Evolutionary conservation across 2,797 vertebrate genomes (phyloP).

Genomic region (Chloroceryle amazona): DNA sequence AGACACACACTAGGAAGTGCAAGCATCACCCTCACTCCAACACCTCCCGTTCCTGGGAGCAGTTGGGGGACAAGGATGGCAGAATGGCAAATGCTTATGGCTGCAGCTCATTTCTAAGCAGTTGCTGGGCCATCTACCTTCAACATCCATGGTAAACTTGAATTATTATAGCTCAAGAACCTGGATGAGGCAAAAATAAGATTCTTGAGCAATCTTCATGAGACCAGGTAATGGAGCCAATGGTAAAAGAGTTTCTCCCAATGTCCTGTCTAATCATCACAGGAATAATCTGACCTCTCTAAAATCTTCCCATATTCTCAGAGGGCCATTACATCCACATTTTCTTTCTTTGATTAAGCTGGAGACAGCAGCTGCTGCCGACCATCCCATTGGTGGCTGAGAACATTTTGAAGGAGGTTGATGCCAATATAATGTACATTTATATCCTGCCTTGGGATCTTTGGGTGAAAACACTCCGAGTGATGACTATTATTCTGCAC

Average conservation of each 20-base stretch:
- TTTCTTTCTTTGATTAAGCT: background rate
- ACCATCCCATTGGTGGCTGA: background rate
- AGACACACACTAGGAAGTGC: rapidly evolving
- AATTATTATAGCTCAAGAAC: background rate
- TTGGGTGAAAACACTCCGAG: background rate
- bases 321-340: background rate
- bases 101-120: background rate
- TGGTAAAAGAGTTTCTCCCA: background rate
- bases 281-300: background rate
- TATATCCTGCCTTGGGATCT: background rate
- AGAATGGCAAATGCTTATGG: background rate
- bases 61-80: background rate
- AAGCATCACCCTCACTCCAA: background rate
- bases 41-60: background rate
- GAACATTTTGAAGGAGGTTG: background rate
- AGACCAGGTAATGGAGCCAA: background rate
- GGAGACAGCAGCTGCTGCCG: background rate
- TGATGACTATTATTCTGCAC: background rate
- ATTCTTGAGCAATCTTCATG: background rate
- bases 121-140: background rate
- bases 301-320: background rate
- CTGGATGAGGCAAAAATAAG: background rate
- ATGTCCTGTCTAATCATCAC: background rate
- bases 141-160: background rate
- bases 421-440: background rate